Conservation (phyloP, 2,888 invertebrate species). For the Coelopa pilipes region DNA sequence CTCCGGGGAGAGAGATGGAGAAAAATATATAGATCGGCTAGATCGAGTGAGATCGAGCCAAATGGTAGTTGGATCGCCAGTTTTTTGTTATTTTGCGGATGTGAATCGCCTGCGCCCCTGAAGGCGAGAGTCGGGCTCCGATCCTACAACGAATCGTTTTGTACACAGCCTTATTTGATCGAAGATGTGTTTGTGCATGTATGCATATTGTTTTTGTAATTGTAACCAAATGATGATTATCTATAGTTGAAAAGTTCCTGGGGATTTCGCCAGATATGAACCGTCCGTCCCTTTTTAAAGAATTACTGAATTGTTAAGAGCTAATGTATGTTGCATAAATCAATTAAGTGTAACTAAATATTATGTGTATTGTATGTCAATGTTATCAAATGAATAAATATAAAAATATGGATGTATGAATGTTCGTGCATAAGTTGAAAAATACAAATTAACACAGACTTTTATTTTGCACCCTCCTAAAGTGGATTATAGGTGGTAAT, state of each 20-base stretch:
- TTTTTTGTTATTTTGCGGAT: no score
- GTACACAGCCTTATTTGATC: background rate
- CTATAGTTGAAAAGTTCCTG: conserved; percentile 34
- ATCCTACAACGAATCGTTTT: background rate
- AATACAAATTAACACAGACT: background rate
- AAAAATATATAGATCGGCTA: no score
- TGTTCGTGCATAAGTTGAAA: background rate
- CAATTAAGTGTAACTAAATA: conserved; percentile 1
- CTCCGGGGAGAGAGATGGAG: no score
- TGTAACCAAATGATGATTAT: conserved; percentile 1
- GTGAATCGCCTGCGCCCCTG: no score
- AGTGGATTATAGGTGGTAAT: no score
- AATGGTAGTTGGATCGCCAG: no score
- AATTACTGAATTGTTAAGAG: conserved; percentile 7
- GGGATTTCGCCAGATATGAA: conserved; percentile 25
- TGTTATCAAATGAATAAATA: conserved; percentile 9
- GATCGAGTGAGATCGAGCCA: no score
- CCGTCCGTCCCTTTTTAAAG: conserved; percentile 35
- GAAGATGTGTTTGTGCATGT: conserved; percentile 44
- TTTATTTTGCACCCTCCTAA: no score
- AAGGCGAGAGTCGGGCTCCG: no score
- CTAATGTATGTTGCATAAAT: conserved; percentile 12
- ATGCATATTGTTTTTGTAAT: conserved; percentile 50
- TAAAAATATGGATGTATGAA: background rate
- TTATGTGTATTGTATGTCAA: conserved; percentile 1